Evolutionary conservation across 2,888 invertebrate genomes (phyloP).

Genomic region (Graphium colonna): DNA sequence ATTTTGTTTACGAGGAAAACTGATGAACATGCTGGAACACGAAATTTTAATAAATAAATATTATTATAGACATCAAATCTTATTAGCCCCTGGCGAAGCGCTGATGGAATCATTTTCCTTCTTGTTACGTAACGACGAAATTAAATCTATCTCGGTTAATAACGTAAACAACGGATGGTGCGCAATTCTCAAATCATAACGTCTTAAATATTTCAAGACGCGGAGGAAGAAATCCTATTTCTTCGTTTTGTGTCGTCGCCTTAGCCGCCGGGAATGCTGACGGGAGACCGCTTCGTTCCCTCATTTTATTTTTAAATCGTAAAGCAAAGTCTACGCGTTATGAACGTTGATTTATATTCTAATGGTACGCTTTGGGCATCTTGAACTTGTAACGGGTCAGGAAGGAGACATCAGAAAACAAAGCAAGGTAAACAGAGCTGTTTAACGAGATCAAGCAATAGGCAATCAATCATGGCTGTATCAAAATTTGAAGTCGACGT

Average conservation of each 20-base stretch:
- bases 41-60: too few relatives aligned
- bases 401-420: not conserved
- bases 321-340: conserved; percentile 56
- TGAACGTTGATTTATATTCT: conserved; percentile 57
- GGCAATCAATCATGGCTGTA: conserved; percentile 68
- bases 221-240: conserved; percentile 54
- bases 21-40: too few relatives aligned
- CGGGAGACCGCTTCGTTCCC: conserved; percentile 44
- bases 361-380: conserved; percentile 33
- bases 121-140: not conserved
- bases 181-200: conserved; percentile 55
- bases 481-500: conserved; percentile 76
- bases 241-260: conserved; percentile 63
- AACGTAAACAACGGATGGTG: conserved; percentile 52
- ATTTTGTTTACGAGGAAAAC: too few relatives aligned
- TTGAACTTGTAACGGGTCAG: conserved; percentile 7
- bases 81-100: too few relatives aligned
- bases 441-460: conserved; percentile 31
- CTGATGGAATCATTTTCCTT: conserved; percentile 29
- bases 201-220: conserved; percentile 57
- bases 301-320: conserved; percentile 55
- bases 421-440: conserved; percentile 2
- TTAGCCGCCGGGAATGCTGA: conserved; percentile 53
- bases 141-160: conserved; percentile 28
- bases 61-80: too few relatives aligned